Evolutionary conservation across 1,140 invertebrate genomes (phyloP).

Genomic region (Ceratosolen solmsi): DNA sequence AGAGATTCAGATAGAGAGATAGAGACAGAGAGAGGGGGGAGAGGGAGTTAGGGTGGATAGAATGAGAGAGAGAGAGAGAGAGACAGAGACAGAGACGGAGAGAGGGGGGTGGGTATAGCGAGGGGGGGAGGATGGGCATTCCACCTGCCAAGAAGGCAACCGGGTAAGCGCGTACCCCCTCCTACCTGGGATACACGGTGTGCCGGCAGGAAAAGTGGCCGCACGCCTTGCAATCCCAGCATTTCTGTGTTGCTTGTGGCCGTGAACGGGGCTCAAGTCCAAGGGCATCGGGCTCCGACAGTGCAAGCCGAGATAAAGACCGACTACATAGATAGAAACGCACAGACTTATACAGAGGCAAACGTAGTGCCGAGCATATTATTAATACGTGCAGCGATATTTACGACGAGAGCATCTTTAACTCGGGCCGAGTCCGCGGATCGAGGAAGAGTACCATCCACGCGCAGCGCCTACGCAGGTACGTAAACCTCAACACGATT

Average conservation of each 20-base stretch:
- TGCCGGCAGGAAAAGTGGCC: slow-evolving; percentile 70
- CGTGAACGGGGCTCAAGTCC: slow-evolving; percentile 71
- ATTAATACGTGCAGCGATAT: background rate
- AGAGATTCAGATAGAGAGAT: background rate
- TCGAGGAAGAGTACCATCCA: background rate
- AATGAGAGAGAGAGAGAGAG: background rate
- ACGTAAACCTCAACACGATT: slow-evolving; percentile 23
- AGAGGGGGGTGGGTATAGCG: slow-evolving; percentile 4
- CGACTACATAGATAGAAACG: slow-evolving; percentile 12
- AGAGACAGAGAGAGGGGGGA: too few relatives aligned
- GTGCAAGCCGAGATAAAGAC: slow-evolving; percentile 39
- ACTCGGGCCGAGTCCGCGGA: background rate
- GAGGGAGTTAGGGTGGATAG: background rate
- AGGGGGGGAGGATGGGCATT: slow-evolving; percentile 55
- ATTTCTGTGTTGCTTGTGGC: slow-evolving; percentile 72
- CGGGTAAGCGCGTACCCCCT: slow-evolving; percentile 41
- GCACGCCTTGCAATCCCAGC: slow-evolving; percentile 69
- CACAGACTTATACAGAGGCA: background rate
- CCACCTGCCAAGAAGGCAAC: slow-evolving; percentile 63
- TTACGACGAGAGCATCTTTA: background rate
- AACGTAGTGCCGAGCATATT: background rate
- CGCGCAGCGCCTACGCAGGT: slow-evolving; percentile 9
- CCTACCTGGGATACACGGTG: slow-evolving; percentile 54
- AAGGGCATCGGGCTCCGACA: slow-evolving; percentile 65
- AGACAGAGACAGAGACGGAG: background rate